Evolutionary conservation across 2,888 invertebrate species (phyloP), one percentile per base, ranked within the genome.

Genomic region (Unio delphinus): DNA sequence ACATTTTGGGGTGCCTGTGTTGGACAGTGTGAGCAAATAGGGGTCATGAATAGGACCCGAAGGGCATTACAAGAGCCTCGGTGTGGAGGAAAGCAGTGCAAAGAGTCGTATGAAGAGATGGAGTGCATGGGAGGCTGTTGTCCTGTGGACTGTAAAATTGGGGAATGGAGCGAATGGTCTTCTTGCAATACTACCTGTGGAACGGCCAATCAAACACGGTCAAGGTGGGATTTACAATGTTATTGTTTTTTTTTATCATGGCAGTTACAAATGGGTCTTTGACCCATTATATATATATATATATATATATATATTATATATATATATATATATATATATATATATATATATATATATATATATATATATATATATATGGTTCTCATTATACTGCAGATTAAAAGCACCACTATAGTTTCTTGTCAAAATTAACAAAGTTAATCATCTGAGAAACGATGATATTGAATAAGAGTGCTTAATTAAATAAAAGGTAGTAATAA

Each of bases 161-260:
- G 92, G 18, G 89, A 91, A 23, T 94, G 94, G 94, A 92, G 92
- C 15, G 90, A 92, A 58, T 94, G 94, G 94, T 92, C 92, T 0
- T 91, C 91, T 0, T 94, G 93, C 83, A 92, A 91, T 60, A 91
- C 88, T 1, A 81, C 87, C 8, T 92, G 92, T 82, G 92, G 92
- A 4, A 87, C 92, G 5, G 93, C 93, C 1, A 91, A 92, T 77
- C 90, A 92, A 56, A 92, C 92, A 76, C 89, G 93, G 4, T 58
- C 69, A 23, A 67, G 72, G 75, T 58, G 11, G 45, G 45, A 58
- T 58, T 58, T n/a, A 3, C 57, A 20, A 4, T 57, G 57, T 57
- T 23, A n/a, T n/a, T 57, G 20, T 57, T n/a, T 57, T 23, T 57
- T 4, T 28, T 28, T 4, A 34, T 45, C 45, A 45, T 45, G 45